phyloP scores from a whole-genome alignment of 2,888 invertebrate species.

The Drosophila recens region DNA sequence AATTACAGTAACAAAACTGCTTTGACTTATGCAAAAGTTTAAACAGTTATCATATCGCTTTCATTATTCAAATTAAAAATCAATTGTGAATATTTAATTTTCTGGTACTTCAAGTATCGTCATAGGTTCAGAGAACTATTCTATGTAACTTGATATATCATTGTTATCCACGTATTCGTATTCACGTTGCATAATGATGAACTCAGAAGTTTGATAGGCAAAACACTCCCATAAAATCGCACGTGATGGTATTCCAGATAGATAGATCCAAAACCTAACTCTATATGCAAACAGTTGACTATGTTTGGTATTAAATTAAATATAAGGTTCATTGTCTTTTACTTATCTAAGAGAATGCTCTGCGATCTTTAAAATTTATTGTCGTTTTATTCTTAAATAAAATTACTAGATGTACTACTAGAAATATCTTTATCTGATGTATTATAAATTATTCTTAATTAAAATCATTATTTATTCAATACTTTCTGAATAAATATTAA shows the following conservation, averaged over 20 bases:
- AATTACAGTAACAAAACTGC: background rate
- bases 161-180: background rate
- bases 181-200: slow-evolving; percentile 48
- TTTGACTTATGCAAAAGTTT: background rate
- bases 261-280: background rate
- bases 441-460: background rate
- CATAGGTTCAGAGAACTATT: slow-evolving; percentile 32
- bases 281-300: background rate
- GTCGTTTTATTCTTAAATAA: too few species aligned
- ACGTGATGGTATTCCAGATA: slow-evolving; percentile 41
- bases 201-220: slow-evolving; percentile 11
- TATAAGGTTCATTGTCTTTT: slow-evolving; percentile 25
- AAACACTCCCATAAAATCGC: slow-evolving; percentile 30
- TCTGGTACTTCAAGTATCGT: background rate
- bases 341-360: background rate
- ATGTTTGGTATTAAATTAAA: background rate
- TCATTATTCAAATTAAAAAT: slow-evolving; percentile 4
- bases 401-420: background rate
- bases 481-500: background rate
- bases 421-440: background rate
- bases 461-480: too few species aligned
- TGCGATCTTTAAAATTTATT: background rate
- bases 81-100: background rate
- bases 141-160: background rate
- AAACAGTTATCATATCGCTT: slow-evolving; percentile 8